Percentiles rank a stretch among this genome's conserved stretches.
phyloP scores from a whole-genome alignment of 2,888 invertebrate genomes.

The Bellardia pandia region DNA sequence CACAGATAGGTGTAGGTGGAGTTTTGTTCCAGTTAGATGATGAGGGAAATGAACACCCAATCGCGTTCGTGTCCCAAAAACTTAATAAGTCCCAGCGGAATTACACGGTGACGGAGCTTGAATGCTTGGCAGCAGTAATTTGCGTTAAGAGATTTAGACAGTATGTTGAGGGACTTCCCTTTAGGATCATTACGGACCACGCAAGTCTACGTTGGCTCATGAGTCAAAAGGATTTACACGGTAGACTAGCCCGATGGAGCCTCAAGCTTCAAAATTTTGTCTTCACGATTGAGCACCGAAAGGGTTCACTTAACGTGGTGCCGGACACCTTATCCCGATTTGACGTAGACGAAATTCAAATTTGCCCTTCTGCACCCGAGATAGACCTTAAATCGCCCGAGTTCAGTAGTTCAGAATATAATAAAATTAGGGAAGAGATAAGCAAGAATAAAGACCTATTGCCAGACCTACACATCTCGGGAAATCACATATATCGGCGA shows the following conservation, averaged over 20 bases:
- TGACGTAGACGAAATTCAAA: not conserved
- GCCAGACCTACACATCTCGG: not conserved
- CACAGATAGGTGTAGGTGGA: too few relatives aligned
- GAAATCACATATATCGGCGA: not conserved
- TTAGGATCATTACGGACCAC: not conserved
- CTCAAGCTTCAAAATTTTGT: not conserved
- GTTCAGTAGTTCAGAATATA: not conserved
- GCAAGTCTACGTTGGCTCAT: not conserved
- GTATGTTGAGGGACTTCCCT: too few relatives aligned
- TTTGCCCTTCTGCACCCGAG: not conserved
- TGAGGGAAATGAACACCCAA: too few relatives aligned
- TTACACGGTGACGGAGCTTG: too few relatives aligned
- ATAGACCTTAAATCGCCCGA: not conserved
- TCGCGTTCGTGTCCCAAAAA: too few relatives aligned
- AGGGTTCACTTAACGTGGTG: not conserved
- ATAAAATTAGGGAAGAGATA: not conserved
- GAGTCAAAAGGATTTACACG: slow-evolving; percentile 1
- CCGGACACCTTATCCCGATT: not conserved
- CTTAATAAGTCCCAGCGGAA: too few relatives aligned
- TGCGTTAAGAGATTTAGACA: too few relatives aligned
- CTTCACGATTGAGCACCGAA: not conserved
- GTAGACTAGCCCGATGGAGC: too few relatives aligned
- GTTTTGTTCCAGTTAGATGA: too few relatives aligned
- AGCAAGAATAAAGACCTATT: not conserved
- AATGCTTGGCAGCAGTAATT: too few relatives aligned